phyloP scores from a whole-genome alignment of 2,888 invertebrate genomes.

The Sarcophaga rosellei region DNA sequence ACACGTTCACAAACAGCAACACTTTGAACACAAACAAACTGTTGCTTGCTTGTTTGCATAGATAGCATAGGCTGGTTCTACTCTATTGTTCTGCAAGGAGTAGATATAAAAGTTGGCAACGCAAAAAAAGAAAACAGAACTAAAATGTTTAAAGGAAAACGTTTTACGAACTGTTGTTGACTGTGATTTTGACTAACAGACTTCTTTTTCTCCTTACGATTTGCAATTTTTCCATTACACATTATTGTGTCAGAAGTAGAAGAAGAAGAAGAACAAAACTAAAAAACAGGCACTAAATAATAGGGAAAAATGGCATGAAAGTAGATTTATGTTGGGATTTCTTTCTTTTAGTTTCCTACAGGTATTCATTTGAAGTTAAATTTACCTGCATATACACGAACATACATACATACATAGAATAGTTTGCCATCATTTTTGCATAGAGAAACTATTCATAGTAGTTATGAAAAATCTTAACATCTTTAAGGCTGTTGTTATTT shows the following conservation, averaged over 20 bases:
- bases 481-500: slow-evolving; percentile 7
- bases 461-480: slow-evolving; percentile 20
- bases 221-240: neutral
- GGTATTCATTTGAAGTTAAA: neutral
- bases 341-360: neutral
- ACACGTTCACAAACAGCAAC: neutral
- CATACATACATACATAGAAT: too few relatives aligned
- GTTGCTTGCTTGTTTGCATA: neutral
- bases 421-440: neutral
- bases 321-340: neutral
- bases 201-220: neutral
- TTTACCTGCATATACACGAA: neutral
- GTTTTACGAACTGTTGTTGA: neutral
- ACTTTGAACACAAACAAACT: slow-evolving; percentile 4
- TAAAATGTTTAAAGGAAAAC: neutral
- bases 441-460: neutral
- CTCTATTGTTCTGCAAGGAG: neutral
- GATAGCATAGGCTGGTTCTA: neutral
- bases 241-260: neutral
- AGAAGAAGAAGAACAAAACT: neutral
- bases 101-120: neutral
- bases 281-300: neutral
- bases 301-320: neutral
- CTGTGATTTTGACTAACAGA: slow-evolving; percentile 21
- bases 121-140: too few relatives aligned